A percentile compares a stretch with the other conserved stretches of the same genome.
These are phyloP conservation scores for Notodonta ziczac DNA, from an alignment of 2,888 invertebrate species.

Conservation along the genomic window DNA sequence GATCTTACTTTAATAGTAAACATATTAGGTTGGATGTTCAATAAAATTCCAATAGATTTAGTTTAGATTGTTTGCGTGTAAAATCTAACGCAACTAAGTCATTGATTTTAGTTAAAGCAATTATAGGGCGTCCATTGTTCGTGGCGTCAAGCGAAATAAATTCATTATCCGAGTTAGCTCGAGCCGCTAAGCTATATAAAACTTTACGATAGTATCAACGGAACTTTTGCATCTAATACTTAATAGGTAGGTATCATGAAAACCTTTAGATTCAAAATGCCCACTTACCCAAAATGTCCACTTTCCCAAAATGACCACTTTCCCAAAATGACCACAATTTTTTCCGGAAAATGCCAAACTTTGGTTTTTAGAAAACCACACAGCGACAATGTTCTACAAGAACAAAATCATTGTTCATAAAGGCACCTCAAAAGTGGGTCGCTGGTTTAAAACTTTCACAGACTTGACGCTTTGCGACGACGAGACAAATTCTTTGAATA, in stretches of 20 bases:
- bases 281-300: too few species aligned
- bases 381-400: constrained; percentile 7
- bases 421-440: constrained; percentile 22
- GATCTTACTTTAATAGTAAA: too few species aligned
- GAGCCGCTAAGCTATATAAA: not conserved
- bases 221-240: too few species aligned
- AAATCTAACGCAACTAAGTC: not conserved
- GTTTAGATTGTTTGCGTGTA: not conserved
- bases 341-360: too few species aligned
- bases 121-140: not conserved
- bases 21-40: too few species aligned
- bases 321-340: too few species aligned
- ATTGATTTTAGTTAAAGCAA: constrained; percentile 2
- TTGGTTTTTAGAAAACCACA: too few species aligned
- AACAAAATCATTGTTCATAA: constrained; percentile 13
- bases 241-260: too few species aligned
- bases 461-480: constrained; percentile 14
- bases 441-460: constrained; percentile 24
- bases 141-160: not conserved
- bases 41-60: not conserved
- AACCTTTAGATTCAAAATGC: too few species aligned
- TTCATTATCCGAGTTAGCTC: not conserved
- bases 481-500: constrained; percentile 28
- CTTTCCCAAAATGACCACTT: too few species aligned
- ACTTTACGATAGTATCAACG: not conserved